Conservation (phyloP, 2,113 vertebrate species). For the Ariopsis seemanni region DNA sequence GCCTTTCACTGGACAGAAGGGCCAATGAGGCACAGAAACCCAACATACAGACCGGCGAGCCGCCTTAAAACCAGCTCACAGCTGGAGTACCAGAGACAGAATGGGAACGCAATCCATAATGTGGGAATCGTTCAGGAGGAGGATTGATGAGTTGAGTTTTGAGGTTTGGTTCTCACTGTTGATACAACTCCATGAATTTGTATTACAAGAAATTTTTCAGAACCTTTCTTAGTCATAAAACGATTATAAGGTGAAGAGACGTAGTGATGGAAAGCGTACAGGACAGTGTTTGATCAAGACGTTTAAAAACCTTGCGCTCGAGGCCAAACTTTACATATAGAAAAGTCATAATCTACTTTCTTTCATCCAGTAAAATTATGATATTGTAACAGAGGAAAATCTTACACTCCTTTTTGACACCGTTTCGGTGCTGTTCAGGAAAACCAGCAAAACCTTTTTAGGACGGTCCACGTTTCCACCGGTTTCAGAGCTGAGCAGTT, state of each 20-base stretch:
- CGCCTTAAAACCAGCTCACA: constrained; percentile 56
- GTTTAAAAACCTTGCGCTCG: constrained; percentile 31
- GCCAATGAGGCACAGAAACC: constrained; percentile 7
- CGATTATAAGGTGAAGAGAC: not conserved
- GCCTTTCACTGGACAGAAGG: constrained; percentile 67
- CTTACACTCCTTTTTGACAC: not conserved
- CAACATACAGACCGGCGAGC: constrained; percentile 35
- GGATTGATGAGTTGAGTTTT: not conserved
- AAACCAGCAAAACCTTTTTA: constrained; percentile 13
- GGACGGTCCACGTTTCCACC: not conserved
- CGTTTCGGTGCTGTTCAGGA: not conserved
- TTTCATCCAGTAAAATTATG: not conserved
- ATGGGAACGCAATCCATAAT: not conserved
- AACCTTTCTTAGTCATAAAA: not conserved
- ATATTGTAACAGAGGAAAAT: not conserved
- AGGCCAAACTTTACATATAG: not conserved
- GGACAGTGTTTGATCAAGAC: constrained; percentile 10
- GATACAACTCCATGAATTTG: not conserved
- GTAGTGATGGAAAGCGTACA: not conserved
- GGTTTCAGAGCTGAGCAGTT: not conserved
- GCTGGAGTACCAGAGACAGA: constrained; percentile 33
- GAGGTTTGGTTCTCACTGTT: not conserved
- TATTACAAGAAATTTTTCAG: not conserved
- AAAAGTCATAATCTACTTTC: not conserved
- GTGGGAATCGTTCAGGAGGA: not conserved